Percentiles rank a stretch among this genome's conserved stretches.
phyloP scores from a whole-genome alignment of 2,113 vertebrate species.

The Pteropus alecto region DNA sequence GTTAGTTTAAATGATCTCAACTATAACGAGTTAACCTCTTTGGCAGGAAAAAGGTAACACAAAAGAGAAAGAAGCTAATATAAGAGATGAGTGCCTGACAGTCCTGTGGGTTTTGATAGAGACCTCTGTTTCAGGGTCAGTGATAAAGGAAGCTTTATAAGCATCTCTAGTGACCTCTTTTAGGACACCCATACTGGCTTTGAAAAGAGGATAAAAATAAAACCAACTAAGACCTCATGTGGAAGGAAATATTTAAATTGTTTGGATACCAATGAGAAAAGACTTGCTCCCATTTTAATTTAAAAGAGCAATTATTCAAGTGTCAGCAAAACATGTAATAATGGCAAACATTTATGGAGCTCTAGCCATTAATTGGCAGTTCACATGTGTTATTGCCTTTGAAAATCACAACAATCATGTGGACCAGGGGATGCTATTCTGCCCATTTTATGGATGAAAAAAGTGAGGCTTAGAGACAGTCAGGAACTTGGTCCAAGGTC shows the following conservation, averaged over 20 bases:
- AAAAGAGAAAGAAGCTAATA: not conserved
- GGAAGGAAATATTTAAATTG: not conserved
- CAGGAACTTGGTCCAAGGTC: not conserved
- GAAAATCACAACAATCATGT: not conserved
- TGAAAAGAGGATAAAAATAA: slow-evolving; percentile 45
- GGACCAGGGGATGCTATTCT: not conserved
- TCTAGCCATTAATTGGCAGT: not conserved
- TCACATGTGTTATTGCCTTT: not conserved
- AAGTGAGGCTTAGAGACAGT: not conserved
- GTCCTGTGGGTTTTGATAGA: slow-evolving; percentile 18
- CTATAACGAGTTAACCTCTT: not conserved
- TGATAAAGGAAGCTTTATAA: not conserved
- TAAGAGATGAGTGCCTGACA: not conserved
- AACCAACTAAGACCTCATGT: not conserved
- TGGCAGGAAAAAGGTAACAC: not conserved
- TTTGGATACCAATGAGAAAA: slow-evolving; percentile 11
- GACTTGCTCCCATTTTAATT: not conserved
- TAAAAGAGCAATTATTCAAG: not conserved
- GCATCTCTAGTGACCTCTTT: not conserved
- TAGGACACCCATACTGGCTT: not conserved
- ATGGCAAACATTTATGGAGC: not conserved
- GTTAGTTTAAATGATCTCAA: slow-evolving; percentile 51
- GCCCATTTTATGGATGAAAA: not conserved
- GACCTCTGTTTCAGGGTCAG: not conserved
- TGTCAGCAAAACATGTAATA: not conserved